Evolutionary conservation across 2,888 invertebrate genomes (phyloP), one percentile per base, ranked within the genome.

Genomic region (Plemyria rubiginata): DNA sequence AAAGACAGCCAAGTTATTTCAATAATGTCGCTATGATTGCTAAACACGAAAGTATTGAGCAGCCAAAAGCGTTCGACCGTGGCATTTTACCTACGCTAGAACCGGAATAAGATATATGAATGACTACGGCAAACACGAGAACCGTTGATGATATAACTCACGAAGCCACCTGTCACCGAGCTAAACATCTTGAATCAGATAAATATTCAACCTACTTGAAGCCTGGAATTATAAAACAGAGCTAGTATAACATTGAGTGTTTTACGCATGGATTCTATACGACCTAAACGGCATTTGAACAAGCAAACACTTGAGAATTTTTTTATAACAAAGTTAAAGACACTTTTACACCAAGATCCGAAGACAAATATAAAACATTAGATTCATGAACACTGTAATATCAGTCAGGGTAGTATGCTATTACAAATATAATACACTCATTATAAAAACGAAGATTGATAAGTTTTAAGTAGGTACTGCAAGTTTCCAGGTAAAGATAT

Each of bases 21-120:
- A 54, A 57, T 45, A 41, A 28, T 40, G 49, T 45, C 54, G 68
- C 52, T 57, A 54, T 54, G 60, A 65, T 68, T 63, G 65, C 66
- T 62, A 70, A 70, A 67, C 70, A 63, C 60, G 61, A 63, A 68
- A 68, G 68, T 70, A 68, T 65, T 49, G 53, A 66, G 55, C 68
- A 66, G 46, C 50, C 54, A 56, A 54, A 67, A 62, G 67, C 75
- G 70, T 73, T 71, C 75, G 76, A 74, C 76, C 79, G 74, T 80
- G 79, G 77, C 81, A 79, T 81, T 80, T 80, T 76, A 71, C 73
- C 70, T 73, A 70, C 72, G 71, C 57, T 48, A 74, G 73, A 76
- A 79, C 78, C 75, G 78, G 78, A 79, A 77, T 78, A 67, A 68
- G 66, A 71, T 70, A 70, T 71, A 77, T 80, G 74, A 81, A 79